Evolutionary conservation across 1,140 invertebrate genomes (phyloP).

Genomic region (Hormaphis cornu): DNA sequence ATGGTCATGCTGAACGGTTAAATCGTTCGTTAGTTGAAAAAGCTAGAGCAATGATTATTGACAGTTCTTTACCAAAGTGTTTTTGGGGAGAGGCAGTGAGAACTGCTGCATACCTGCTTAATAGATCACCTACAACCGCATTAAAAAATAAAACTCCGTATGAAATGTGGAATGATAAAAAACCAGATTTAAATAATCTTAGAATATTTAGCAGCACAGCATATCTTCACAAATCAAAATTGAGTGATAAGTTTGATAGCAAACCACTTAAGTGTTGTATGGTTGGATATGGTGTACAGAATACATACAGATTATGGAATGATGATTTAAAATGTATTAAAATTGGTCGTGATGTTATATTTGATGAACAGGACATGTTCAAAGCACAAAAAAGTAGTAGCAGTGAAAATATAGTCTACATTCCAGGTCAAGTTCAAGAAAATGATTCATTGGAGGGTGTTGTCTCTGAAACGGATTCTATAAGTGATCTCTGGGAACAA

Average conservation of each 20-base stretch:
- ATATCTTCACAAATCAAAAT: neutral
- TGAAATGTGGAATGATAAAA: conserved; percentile 16
- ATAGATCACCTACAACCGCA: conserved; percentile 19
- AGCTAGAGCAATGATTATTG: conserved; percentile 39
- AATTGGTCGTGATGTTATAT: neutral
- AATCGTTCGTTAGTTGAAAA: conserved; percentile 39
- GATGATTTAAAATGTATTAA: neutral
- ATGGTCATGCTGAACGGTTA: conserved; percentile 41
- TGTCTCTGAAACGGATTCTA: neutral
- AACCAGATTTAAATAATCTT: conserved; percentile 36
- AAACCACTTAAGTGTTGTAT: neutral
- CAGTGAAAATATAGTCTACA: neutral
- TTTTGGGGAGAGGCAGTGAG: conserved; percentile 41
- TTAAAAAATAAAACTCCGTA: conserved; percentile 27
- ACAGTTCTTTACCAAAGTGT: conserved; percentile 34
- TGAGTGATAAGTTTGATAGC: neutral
- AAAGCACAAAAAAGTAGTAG: neutral
- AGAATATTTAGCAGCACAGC: conserved; percentile 38
- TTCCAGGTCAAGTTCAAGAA: neutral
- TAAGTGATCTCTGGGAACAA: neutral
- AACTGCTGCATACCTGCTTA: conserved; percentile 23
- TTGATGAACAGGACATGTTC: neutral
- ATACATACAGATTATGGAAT: neutral
- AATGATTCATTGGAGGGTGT: neutral
- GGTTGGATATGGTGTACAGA: neutral